Evolutionary conservation across 2,888 invertebrate genomes (phyloP).

Genomic region (Boloria euphrosyne): DNA sequence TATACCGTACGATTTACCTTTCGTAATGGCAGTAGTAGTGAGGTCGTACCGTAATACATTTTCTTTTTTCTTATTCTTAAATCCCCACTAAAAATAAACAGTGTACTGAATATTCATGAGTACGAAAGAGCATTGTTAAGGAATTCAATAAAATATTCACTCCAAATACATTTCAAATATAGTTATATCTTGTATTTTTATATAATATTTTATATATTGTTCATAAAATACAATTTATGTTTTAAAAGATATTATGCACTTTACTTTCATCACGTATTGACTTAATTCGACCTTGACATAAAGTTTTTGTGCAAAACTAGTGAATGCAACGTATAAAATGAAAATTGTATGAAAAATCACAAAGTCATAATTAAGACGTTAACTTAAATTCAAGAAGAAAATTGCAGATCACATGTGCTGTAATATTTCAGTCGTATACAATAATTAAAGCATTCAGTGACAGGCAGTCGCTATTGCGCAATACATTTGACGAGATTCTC

Average conservation of each 20-base stretch:
- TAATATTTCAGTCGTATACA: constrained; percentile 12
- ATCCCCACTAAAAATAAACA: constrained; percentile 33
- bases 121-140: constrained; percentile 27
- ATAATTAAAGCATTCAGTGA: constrained; percentile 23
- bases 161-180: constrained; percentile 5
- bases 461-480: constrained; percentile 28
- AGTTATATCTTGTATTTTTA: constrained; percentile 12
- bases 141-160: constrained; percentile 32
- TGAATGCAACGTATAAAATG: too few species aligned
- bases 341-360: too few species aligned
- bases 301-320: too few species aligned
- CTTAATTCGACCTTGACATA: too few species aligned
- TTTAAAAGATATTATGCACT: too few species aligned
- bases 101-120: constrained; percentile 31
- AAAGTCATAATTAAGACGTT: too few species aligned
- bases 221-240: too few species aligned
- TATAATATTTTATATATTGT: too few species aligned
- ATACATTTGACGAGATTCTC: constrained; percentile 43
- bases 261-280: too few species aligned
- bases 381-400: not conserved
- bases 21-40: constrained; percentile 44
- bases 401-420: not conserved
- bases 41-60: constrained; percentile 35
- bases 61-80: constrained; percentile 32
- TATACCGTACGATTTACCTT: constrained; percentile 43